phyloP scores from a whole-genome alignment of 1,140 invertebrate species.

The Linepithema humile region DNA sequence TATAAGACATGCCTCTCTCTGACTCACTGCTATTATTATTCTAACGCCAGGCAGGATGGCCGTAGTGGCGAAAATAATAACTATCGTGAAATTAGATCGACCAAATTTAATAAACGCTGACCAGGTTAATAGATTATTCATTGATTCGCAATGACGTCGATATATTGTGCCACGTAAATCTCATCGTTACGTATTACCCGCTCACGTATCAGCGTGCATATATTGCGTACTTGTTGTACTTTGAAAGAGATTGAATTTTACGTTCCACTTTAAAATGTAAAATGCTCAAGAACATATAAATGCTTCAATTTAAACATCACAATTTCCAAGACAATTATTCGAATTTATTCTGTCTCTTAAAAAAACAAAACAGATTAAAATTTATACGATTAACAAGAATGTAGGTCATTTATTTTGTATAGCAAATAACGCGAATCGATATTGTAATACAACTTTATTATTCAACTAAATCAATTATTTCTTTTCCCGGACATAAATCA shows the following conservation, averaged over 20 bases:
- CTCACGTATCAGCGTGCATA: neutral
- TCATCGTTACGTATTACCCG: neutral
- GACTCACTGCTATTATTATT: neutral
- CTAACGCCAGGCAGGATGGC: neutral
- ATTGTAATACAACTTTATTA: neutral
- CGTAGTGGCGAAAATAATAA: constrained; percentile 14
- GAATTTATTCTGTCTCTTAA: neutral
- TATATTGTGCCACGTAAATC: constrained; percentile 53
- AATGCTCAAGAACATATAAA: neutral
- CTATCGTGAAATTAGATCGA: constrained; percentile 35
- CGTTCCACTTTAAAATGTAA: neutral
- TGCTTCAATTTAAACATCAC: neutral
- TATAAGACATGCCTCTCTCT: neutral
- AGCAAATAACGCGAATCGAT: neutral
- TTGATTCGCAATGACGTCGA: constrained; percentile 35
- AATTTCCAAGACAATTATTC: neutral
- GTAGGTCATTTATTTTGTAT: neutral
- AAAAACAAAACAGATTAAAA: neutral
- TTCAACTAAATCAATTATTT: neutral
- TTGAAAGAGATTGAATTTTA: neutral
- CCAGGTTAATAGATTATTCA: constrained; percentile 32
- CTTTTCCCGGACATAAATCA: neutral
- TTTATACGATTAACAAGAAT: too few relatives aligned
- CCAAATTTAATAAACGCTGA: constrained; percentile 47
- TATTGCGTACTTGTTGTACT: neutral